A percentile compares a stretch with the other conserved stretches of the same genome.
phyloP scores from a whole-genome alignment of 1,140 invertebrate species.

The Lepidurus packardi region DNA sequence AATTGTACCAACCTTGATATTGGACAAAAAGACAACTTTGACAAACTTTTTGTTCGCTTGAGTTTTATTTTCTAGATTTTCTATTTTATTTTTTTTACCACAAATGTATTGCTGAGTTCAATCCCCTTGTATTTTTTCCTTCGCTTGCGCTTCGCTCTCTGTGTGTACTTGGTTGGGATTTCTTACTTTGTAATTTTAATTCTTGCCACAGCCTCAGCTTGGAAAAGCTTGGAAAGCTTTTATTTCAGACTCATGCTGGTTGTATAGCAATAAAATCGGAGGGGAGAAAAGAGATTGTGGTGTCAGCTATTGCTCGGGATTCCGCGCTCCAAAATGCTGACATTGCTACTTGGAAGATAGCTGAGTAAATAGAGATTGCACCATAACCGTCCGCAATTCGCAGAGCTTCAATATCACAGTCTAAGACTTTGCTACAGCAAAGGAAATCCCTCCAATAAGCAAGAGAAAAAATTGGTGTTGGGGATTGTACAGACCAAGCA shows the following conservation, averaged over 20 bases:
- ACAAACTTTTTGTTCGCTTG: background rate
- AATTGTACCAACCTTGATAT: too few species aligned
- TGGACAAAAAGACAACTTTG: too few species aligned
- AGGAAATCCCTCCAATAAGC: background rate
- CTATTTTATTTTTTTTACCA: background rate
- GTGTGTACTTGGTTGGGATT: constrained; percentile 14
- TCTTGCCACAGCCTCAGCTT: background rate
- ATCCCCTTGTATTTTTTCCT: background rate
- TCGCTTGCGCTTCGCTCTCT: background rate
- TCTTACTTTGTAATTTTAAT: constrained; percentile 20
- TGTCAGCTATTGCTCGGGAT: constrained; percentile 9
- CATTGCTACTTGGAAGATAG: constrained; percentile 18
- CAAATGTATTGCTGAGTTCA: background rate
- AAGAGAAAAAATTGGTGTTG: background rate
- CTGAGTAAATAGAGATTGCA: constrained; percentile 19
- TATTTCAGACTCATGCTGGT: background rate
- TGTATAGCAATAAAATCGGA: constrained; percentile 7
- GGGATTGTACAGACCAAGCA: background rate
- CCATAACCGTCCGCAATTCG: constrained; percentile 15
- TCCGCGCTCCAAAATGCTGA: constrained; percentile 8
- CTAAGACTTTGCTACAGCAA: background rate
- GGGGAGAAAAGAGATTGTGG: constrained; percentile 13
- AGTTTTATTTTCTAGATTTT: background rate
- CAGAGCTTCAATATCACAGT: constrained; percentile 11
- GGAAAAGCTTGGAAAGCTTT: background rate